Base-by-base conservation (phyloP, 2,113 vertebrate genomes). In the Typhlomys cinereus region DNA sequence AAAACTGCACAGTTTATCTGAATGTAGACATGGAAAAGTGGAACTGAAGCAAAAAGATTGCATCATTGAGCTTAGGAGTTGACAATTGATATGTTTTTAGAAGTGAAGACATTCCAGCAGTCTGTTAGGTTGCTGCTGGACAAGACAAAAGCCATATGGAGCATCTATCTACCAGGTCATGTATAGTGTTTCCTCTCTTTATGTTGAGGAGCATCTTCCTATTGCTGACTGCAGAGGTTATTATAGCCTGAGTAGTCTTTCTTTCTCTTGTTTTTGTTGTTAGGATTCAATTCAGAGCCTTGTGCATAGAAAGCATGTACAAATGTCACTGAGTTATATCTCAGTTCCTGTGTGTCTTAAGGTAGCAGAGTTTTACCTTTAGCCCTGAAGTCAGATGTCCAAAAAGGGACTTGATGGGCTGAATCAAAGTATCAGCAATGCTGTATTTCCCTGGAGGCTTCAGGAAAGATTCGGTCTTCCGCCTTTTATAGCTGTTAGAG, bases 81-180 rank as follows among this genome's bases (percentile, higher is more conserved):
- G 50, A 62, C 73, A 41, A 50, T 67, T 46, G 73, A 1, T 46
- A 5, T 87, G 34, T 95, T 69, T 89, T 46, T 61, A 17, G 44
- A 54, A 41, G 8, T 75, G 81, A 95, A 89, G 57, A 75, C 69
- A 69, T 86, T 71, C 34, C 29, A 64, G 75, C 86, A 71, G 29
- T 87, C 1, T 46, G 27, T 67, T 76, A 36, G 71, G 9, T 70
- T 57, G 34, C 18, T 20, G 67, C 76, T 11, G 54, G 50, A 20
- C n/a, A 78, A 21, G 52, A 18, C 29, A 82, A n/a, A n/a, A 70
- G 74, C 20, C 39, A 5, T 17, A 17, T 36, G 4, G 29, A 88
- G 64, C 61, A 54, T 64, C 48, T 29, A 41, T 8, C 1, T 34
- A 64, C 34, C 20, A 54, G 17, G 2, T 17, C 12, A 34, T 15